Evolutionary conservation across 37 sponge, comb jelly and placozoan genomes (phyloP).

Genomic region (Corticium candelabrum): DNA sequence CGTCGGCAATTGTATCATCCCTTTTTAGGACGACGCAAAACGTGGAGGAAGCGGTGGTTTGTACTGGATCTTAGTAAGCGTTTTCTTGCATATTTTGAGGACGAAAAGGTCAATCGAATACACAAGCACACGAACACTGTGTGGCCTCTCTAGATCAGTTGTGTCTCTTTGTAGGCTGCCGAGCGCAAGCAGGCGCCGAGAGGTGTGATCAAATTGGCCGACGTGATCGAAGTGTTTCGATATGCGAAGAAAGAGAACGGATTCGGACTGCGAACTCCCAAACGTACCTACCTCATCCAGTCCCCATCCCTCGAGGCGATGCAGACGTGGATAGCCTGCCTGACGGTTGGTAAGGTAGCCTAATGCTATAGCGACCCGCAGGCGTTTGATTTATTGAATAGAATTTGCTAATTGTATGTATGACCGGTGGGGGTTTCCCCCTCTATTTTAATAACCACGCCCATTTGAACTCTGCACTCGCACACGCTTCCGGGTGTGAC

Average conservation of each 20-base stretch:
- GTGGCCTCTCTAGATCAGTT: not conserved
- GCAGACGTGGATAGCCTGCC: conserved; percentile 56
- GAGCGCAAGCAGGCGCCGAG: conserved; percentile 27
- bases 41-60: conserved; percentile 77
- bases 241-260: conserved; percentile 30
- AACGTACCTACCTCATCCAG: conserved; percentile 44
- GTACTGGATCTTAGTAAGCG: conserved; percentile 58
- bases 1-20: not conserved
- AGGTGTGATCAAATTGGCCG: conserved; percentile 50
- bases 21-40: conserved; percentile 30
- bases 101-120: conserved; percentile 50
- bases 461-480: too few species aligned
- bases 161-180: conserved; percentile 24
- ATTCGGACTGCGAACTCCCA: conserved; percentile 38
- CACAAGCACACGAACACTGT: not conserved
- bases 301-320: conserved; percentile 48
- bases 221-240: conserved; percentile 40
- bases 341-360: too few species aligned
- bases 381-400: too few species aligned
- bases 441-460: too few species aligned
- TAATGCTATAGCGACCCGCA: too few species aligned
- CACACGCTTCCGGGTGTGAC: too few species aligned
- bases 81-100: conserved; percentile 64
- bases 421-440: too few species aligned
- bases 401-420: too few species aligned